phyloP scores from a whole-genome alignment of 2,888 invertebrate genomes.

The Phyto melanocephala region DNA sequence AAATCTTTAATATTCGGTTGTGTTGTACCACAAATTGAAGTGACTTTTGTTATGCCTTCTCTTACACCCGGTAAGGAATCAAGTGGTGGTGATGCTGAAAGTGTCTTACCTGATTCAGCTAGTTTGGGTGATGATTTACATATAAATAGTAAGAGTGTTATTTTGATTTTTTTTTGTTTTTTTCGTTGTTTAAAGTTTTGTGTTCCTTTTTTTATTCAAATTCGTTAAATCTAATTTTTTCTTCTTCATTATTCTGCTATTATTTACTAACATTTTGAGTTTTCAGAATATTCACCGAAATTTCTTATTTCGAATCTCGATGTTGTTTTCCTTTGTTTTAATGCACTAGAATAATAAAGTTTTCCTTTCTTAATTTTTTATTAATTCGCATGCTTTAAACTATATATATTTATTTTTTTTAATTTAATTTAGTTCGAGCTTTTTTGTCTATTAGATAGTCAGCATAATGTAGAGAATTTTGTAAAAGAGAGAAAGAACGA shows the following conservation, averaged over 20 bases:
- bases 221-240: slow-evolving; percentile 16
- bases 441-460: too few species aligned
- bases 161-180: slow-evolving; percentile 71
- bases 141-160: slow-evolving; percentile 81
- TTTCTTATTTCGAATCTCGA: slow-evolving; percentile 33
- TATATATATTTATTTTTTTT: not conserved
- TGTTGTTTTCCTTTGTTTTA: slow-evolving; percentile 47
- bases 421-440: too few species aligned
- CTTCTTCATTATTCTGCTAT: slow-evolving; percentile 20
- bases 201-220: slow-evolving; percentile 25
- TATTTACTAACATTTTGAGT: slow-evolving; percentile 7
- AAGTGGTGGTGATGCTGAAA: slow-evolving; percentile 90
- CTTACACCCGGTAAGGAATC: slow-evolving; percentile 92
- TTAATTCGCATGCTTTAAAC: slow-evolving; percentile 52
- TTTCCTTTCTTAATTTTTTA: slow-evolving; percentile 25
- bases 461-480: too few species aligned
- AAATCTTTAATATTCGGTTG: slow-evolving; percentile 85
- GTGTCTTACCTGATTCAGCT: slow-evolving; percentile 90
- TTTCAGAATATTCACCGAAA: slow-evolving; percentile 16
- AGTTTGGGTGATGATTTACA: slow-evolving; percentile 88
- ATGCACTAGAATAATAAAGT: slow-evolving; percentile 33
- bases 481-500: too few species aligned
- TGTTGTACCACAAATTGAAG: slow-evolving; percentile 90
- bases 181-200: slow-evolving; percentile 66
- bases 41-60: slow-evolving; percentile 92